phyloP scores from a whole-genome alignment of 1,140 invertebrate genomes.

The Nephila pilipes region DNA sequence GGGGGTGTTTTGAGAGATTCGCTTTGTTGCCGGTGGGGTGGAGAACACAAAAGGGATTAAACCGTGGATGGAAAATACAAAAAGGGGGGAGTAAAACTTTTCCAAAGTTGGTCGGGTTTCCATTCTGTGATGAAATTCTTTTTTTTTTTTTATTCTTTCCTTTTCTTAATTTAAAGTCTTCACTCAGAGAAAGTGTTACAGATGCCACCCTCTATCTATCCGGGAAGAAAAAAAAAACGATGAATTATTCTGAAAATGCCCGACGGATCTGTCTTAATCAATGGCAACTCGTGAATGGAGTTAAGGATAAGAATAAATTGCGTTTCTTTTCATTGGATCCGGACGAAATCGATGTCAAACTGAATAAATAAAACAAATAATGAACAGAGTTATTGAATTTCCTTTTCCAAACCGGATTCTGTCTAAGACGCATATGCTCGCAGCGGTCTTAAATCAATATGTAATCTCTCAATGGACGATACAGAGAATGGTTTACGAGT shows the following conservation, averaged over 20 bases:
- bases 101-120: neutral
- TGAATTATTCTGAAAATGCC: neutral
- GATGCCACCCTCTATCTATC: neutral
- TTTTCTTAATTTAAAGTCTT: slow-evolving; percentile 12
- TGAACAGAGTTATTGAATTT: neutral
- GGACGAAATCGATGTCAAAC: neutral
- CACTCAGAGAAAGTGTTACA: neutral
- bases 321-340: neutral
- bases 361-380: slow-evolving; percentile 8
- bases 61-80: neutral
- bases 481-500: too few species aligned
- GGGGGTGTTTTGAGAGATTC: neutral
- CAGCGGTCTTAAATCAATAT: too few species aligned
- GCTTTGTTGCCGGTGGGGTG: neutral
- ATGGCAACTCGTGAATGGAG: neutral
- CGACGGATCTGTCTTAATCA: slow-evolving; percentile 21
- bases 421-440: too few species aligned
- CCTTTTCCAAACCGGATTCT: too few species aligned
- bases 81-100: neutral
- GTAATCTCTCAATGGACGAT: too few species aligned
- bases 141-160: neutral
- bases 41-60: slow-evolving; percentile 24
- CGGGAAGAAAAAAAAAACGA: neutral
- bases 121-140: neutral
- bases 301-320: neutral